Base-by-base conservation (phyloP, 1,140 invertebrate genomes). In the Diabrotica undecimpunctata region DNA sequence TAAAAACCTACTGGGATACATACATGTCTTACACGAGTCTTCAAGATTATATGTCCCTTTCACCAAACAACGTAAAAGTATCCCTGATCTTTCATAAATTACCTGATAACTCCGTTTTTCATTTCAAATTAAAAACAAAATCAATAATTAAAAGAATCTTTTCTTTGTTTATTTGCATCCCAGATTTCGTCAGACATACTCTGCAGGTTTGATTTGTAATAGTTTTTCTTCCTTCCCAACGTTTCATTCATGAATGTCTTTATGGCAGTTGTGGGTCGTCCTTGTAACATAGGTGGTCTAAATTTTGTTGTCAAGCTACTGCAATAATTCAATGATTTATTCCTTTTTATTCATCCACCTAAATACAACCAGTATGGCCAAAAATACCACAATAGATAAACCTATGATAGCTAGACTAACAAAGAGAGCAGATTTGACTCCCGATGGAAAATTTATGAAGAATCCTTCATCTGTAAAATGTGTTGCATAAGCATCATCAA, bases 391-490 rank as follows among this genome's bases (percentile, higher is more conserved):
- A 51, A 93, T 79, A 2, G 89, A 89, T 10, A 91, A 81, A 0
- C 88, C 86, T 7, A 92, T 84, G 50, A 94, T 90, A 37, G 85
- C 86, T 1, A 87, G 84, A 70, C 90, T 93, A 0, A 88, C 90
- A 58, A 92, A 86, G 60, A 93, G 90, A 2, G 90, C 90, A 0
- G 90, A 88, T 70, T 84, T 84, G 2, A 88, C 84, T 51, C 83
- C 86, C 25, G 80, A 81, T n/a, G 84, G 84, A 72, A 85, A 78
- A 67, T 76, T 79, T 38, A 80, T 75, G 54, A 78, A 72, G 55
- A 78, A 72, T 39, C 77, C 76, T 55, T 78, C 72, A 46, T 70
- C 66, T 11, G 67, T 25, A 25, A 25, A 25, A 25, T 25, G 25
- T 25, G 25, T 25, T 25, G 25, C 25, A 25, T 25, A 25, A 1